Conservation (phyloP, 2,888 invertebrate species). For the Agrochola lychnidis region DNA sequence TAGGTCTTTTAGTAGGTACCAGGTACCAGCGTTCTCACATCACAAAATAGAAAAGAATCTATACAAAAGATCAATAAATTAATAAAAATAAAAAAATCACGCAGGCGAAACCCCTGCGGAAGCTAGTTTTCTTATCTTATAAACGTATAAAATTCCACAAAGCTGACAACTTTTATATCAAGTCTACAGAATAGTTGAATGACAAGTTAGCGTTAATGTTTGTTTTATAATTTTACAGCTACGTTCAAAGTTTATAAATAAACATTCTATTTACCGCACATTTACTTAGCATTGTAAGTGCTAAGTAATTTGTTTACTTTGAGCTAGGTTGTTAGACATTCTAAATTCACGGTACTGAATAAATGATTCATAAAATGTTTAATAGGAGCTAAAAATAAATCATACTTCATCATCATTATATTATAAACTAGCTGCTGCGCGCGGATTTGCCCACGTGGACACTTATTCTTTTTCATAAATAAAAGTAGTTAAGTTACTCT, state of each 20-base stretch:
- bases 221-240: conserved; percentile 25
- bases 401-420: too few species aligned
- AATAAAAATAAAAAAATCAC: too few species aligned
- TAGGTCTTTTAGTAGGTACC: too few species aligned
- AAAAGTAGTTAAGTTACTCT: too few species aligned
- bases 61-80: too few species aligned
- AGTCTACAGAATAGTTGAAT: conserved; percentile 20
- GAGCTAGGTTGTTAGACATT: conserved; percentile 21
- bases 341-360: conserved; percentile 36
- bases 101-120: too few species aligned
- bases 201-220: conserved; percentile 18
- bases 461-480: too few species aligned
- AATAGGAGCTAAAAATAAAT: background rate
- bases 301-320: conserved; percentile 37
- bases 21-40: too few species aligned
- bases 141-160: conserved; percentile 8
- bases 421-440: background rate
- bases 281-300: conserved; percentile 25
- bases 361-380: conserved; percentile 24
- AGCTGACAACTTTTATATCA: conserved; percentile 9
- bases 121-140: background rate
- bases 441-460: too few species aligned
- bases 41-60: too few species aligned
- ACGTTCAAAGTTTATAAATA: conserved; percentile 44
- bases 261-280: conserved; percentile 37